Evolutionary conservation across 2,797 vertebrate species (phyloP).

Genomic region (Vireo griseus): DNA sequence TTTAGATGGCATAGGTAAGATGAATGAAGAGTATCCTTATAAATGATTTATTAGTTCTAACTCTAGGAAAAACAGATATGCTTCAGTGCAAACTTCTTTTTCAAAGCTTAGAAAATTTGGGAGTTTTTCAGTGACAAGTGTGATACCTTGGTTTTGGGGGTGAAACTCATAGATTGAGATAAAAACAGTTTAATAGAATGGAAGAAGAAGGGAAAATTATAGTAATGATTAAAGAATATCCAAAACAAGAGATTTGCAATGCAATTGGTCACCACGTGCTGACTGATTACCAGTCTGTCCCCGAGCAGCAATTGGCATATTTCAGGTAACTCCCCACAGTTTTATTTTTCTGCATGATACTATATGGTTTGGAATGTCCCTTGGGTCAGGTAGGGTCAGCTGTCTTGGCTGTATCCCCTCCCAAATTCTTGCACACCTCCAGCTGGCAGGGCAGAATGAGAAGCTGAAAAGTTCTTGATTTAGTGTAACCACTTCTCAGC

Average conservation of each 20-base stretch:
- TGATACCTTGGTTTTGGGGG: not conserved
- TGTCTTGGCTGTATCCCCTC: not conserved
- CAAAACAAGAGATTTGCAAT: not conserved
- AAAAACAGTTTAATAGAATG: not conserved
- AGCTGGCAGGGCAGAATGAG: not conserved
- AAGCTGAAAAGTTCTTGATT: not conserved
- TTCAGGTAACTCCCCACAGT: not conserved
- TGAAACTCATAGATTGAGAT: not conserved
- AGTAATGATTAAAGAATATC: not conserved
- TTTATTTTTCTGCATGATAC: not conserved
- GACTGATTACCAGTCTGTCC: not conserved
- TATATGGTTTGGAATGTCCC: not conserved
- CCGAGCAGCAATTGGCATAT: not conserved
- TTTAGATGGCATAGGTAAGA: not conserved
- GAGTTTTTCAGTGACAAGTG: not conserved
- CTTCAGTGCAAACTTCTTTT: not conserved
- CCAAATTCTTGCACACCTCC: not conserved
- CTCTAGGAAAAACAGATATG: not conserved
- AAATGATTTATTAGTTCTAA: not conserved
- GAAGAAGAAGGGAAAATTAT: not conserved
- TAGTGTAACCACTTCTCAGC: not conserved
- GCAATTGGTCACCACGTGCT: not conserved
- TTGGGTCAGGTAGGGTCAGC: not conserved
- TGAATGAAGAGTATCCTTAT: not conserved
- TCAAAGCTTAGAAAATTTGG: not conserved